Evolutionary conservation across 2,113 vertebrate species (phyloP).

Genomic region (Spea bombifrons): DNA sequence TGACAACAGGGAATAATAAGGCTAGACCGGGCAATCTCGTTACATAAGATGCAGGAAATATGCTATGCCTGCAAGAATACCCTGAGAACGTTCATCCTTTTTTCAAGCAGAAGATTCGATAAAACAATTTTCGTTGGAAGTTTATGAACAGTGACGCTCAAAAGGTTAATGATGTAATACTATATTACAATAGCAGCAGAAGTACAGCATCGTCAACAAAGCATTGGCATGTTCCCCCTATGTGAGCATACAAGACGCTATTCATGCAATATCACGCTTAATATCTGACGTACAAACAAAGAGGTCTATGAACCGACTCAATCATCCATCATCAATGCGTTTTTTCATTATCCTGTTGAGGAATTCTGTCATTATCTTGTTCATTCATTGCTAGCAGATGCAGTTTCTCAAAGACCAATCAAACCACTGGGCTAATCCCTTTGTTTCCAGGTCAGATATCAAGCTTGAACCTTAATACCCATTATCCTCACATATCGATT

Average conservation of each 20-base stretch:
- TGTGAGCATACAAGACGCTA: neutral
- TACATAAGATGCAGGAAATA: too few species aligned
- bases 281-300: neutral
- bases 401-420: slow-evolving; percentile 12
- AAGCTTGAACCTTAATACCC: neutral
- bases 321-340: slow-evolving; percentile 25
- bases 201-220: neutral
- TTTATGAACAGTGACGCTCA: neutral
- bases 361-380: slow-evolving; percentile 8
- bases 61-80: too few species aligned
- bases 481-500: slow-evolving; percentile 12
- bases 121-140: neutral
- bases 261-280: neutral
- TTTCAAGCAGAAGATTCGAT: too few species aligned
- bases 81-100: too few species aligned
- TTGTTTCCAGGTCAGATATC: slow-evolving; percentile 33
- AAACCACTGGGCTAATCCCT: slow-evolving; percentile 2
- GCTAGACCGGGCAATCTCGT: too few species aligned
- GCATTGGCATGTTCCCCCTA: neutral
- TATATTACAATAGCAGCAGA: neutral
- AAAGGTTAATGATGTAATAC: neutral
- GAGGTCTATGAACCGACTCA: neutral
- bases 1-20: too few species aligned
- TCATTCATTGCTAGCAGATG: slow-evolving; percentile 10
- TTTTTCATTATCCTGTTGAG: slow-evolving; percentile 19